Conservation (phyloP, 2,888 invertebrate genomes). For the Melinaea menophilus region DNA sequence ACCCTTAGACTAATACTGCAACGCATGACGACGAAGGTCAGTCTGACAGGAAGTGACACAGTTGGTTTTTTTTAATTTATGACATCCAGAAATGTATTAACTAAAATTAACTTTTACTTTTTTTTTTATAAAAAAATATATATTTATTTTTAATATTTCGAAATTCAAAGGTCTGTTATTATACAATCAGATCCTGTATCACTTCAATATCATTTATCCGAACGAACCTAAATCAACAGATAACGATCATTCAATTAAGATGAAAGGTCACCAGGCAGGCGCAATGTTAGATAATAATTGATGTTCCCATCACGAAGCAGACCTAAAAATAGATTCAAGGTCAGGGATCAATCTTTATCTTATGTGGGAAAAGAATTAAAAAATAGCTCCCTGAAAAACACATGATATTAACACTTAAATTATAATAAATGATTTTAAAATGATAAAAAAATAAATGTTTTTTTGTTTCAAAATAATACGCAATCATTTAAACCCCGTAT, state of each 20-base stretch:
- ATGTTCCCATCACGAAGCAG: slow-evolving; percentile 30
- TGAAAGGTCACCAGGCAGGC: slow-evolving; percentile 43
- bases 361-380: not conserved
- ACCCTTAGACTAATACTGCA: too few relatives aligned
- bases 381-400: not conserved
- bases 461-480: too few relatives aligned
- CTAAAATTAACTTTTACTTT: too few relatives aligned
- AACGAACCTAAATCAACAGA: slow-evolving; percentile 27
- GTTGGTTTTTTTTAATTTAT: too few relatives aligned
- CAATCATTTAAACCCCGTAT: not conserved
- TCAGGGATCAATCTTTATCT: slow-evolving; percentile 10
- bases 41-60: too few relatives aligned
- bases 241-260: slow-evolving; percentile 36
- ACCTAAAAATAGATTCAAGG: slow-evolving; percentile 40
- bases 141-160: too few relatives aligned
- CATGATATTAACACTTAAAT: not conserved
- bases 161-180: too few relatives aligned
- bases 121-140: too few relatives aligned
- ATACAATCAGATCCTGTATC: too few relatives aligned
- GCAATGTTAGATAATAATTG: slow-evolving; percentile 38
- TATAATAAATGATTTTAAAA: not conserved
- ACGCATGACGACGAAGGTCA: too few relatives aligned
- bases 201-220: not conserved
- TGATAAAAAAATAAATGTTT: not conserved
- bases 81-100: too few relatives aligned